These are phyloP conservation scores for Ochropleura leucogaster DNA, from an alignment of 2,888 invertebrate genomes.

Conservation along the genomic window DNA sequence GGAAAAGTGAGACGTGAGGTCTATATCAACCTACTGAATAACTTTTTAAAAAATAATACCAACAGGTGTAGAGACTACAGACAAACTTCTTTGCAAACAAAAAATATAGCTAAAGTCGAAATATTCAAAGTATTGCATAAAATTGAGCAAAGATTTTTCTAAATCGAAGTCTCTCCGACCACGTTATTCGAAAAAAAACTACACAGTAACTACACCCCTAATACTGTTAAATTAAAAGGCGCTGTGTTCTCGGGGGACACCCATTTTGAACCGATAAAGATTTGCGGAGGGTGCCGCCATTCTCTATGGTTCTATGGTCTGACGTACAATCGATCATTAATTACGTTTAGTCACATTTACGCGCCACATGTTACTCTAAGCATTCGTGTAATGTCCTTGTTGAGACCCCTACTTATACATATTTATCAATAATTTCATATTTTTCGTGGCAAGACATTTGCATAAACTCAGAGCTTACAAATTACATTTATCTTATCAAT, in stretches of 20 bases:
- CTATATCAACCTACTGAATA: neutral
- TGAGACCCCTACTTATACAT: slow-evolving; percentile 52
- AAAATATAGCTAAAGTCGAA: neutral
- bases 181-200: slow-evolving; percentile 70
- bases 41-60: neutral
- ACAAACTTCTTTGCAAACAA: no score
- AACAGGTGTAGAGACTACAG: no score
- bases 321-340: slow-evolving; percentile 89
- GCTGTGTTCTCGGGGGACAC: slow-evolving; percentile 82
- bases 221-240: slow-evolving; percentile 90
- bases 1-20: neutral
- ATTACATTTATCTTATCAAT: no score
- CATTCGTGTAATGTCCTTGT: slow-evolving; percentile 69
- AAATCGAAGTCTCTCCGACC: slow-evolving; percentile 17
- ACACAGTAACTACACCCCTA: slow-evolving; percentile 80
- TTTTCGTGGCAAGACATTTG: slow-evolving; percentile 9
- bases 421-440: slow-evolving; percentile 39
- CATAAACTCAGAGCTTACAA: slow-evolving; percentile 8
- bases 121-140: neutral
- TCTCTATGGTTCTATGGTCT: slow-evolving; percentile 74
- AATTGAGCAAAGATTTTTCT: neutral
- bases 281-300: slow-evolving; percentile 83
- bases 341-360: slow-evolving; percentile 89
- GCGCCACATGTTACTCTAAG: slow-evolving; percentile 86
- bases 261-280: slow-evolving; percentile 85